Evolutionary conservation across 2,113 vertebrate genomes (phyloP).

Genomic region (Esox niger): DNA sequence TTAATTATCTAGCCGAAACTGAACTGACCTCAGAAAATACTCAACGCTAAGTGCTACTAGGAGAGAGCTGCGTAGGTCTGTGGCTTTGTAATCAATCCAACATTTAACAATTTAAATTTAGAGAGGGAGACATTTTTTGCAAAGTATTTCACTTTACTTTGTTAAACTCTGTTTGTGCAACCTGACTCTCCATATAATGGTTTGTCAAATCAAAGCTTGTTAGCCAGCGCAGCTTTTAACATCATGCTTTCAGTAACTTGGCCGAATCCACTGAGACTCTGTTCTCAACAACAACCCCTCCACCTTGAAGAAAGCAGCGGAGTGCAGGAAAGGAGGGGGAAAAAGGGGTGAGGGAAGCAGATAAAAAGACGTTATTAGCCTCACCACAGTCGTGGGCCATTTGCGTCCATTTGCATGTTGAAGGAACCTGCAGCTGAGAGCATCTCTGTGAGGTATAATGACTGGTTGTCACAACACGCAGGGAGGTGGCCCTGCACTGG

Average conservation of each 20-base stretch:
- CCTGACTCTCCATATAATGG: neutral
- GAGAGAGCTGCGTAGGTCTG: neutral
- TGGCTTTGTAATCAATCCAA: neutral
- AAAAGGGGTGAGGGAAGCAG: constrained; percentile 25
- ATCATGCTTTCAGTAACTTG: neutral
- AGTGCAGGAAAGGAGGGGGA: constrained; percentile 62
- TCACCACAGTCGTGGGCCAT: constrained; percentile 93
- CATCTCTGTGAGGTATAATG: constrained; percentile 93
- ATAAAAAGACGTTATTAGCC: constrained; percentile 85
- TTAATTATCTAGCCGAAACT: too few relatives aligned
- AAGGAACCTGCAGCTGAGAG: constrained; percentile 96
- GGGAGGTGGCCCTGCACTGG: constrained; percentile 92
- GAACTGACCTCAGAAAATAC: too few relatives aligned
- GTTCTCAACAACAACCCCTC: constrained; percentile 4
- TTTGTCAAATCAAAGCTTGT: neutral
- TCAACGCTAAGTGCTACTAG: too few relatives aligned
- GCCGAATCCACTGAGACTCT: neutral
- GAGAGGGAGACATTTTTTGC: neutral
- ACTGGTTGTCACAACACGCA: constrained; percentile 99
- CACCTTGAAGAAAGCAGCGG: constrained; percentile 5
- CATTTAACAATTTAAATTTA: neutral
- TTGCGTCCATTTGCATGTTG: constrained; percentile 98
- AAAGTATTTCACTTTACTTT: neutral
- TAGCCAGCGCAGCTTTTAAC: neutral
- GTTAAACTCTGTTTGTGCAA: too few relatives aligned